These are phyloP conservation scores for Temnothorax nylanderi DNA, from an alignment of 1,140 invertebrate species.

Conservation along the genomic window DNA sequence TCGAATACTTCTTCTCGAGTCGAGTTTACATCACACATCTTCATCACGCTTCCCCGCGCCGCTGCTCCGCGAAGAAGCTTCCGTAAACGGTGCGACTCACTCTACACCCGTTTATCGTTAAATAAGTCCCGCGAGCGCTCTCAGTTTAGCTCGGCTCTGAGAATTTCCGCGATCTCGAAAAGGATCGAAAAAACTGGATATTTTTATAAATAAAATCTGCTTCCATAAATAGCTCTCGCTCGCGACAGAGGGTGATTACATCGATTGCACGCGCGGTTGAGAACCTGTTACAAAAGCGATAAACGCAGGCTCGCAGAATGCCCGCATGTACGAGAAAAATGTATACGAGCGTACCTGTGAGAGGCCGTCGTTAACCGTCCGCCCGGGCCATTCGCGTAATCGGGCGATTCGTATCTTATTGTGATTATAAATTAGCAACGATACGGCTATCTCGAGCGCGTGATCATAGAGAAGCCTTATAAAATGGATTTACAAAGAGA, in stretches of 20 bases:
- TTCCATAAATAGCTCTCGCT: neutral
- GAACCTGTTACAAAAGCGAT: neutral
- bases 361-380: conserved; percentile 14
- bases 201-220: neutral
- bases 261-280: neutral
- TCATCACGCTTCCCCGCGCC: neutral
- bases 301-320: neutral
- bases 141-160: neutral
- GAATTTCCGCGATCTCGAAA: neutral
- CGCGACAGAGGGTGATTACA: neutral
- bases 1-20: neutral
- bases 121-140: conserved; percentile 10
- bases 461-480: conserved; percentile 24
- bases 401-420: conserved; percentile 15
- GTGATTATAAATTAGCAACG: conserved; percentile 14
- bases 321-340: neutral
- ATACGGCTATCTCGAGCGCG: conserved; percentile 17
- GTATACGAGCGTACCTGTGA: neutral
- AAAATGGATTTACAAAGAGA: conserved; percentile 33
- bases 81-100: too few species aligned
- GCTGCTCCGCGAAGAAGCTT: neutral
- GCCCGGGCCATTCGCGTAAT: neutral
- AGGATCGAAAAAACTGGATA: neutral
- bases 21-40: neutral
- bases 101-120: neutral